Evolutionary conservation across 1,140 invertebrate genomes (phyloP).

Genomic region (Drosophila athabasca): DNA sequence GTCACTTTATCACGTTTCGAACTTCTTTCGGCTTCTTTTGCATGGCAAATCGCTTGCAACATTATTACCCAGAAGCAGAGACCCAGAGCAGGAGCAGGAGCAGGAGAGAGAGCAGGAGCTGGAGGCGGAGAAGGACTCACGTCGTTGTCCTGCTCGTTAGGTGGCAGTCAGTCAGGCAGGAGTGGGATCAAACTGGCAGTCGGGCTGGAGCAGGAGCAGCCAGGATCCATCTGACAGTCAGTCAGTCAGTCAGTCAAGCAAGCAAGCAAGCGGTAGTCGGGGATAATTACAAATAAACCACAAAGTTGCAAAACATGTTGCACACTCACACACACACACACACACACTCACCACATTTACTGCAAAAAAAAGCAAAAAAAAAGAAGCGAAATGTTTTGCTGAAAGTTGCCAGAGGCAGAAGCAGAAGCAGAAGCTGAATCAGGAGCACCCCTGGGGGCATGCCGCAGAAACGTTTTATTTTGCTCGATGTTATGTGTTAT

Average conservation of each 20-base stretch:
- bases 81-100: not conserved
- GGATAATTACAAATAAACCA: slow-evolving; percentile 82
- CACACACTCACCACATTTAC: not conserved
- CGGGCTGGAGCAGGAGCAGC: slow-evolving; percentile 3
- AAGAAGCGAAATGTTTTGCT: slow-evolving; percentile 50
- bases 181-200: slow-evolving; percentile 19
- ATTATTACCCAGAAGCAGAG: slow-evolving; percentile 49
- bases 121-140: slow-evolving; percentile 33
- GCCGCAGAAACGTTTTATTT: slow-evolving; percentile 63
- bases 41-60: slow-evolving; percentile 65
- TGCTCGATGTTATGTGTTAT: slow-evolving; percentile 55
- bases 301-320: slow-evolving; percentile 78
- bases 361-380: slow-evolving; percentile 25
- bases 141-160: slow-evolving; percentile 57
- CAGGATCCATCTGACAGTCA: slow-evolving; percentile 19
- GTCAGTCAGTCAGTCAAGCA: slow-evolving; percentile 49
- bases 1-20: slow-evolving; percentile 75
- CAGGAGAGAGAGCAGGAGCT: slow-evolving; percentile 1
- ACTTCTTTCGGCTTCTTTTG: slow-evolving; percentile 52
- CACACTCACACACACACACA: slow-evolving; percentile 31
- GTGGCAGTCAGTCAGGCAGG: slow-evolving; percentile 11
- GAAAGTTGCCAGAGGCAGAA: slow-evolving; percentile 27
- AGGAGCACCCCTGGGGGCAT: slow-evolving; percentile 27
- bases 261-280: slow-evolving; percentile 37
- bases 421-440: slow-evolving; percentile 12